Evolutionary conservation across 1,140 invertebrate genomes (phyloP).

Genomic region (Musca vetustissima): DNA sequence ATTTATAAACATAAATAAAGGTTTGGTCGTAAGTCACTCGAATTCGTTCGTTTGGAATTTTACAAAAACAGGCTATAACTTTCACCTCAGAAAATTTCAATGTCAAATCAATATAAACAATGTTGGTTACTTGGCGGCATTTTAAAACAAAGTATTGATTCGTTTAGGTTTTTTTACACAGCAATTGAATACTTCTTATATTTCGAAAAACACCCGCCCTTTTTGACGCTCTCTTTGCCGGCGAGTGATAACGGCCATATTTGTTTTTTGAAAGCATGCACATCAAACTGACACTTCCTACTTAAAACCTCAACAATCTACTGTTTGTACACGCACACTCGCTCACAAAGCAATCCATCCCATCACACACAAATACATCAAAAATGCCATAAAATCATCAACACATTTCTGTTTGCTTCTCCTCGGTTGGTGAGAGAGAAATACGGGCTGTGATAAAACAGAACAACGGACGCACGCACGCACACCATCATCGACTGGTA

Average conservation of each 20-base stretch:
- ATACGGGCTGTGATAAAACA: background rate
- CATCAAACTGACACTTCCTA: slow-evolving; percentile 20
- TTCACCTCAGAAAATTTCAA: too few species aligned
- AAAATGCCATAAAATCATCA: slow-evolving; percentile 1
- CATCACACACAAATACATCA: slow-evolving; percentile 9
- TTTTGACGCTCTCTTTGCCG: background rate
- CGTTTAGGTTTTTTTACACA: background rate
- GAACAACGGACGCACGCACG: background rate
- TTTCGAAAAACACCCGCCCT: background rate
- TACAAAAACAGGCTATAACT: too few species aligned
- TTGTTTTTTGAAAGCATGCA: background rate
- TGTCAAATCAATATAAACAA: too few species aligned
- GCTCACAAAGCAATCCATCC: background rate
- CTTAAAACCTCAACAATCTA: slow-evolving; percentile 5
- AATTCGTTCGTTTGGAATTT: too few species aligned
- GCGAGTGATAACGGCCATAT: background rate
- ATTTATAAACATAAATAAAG: too few species aligned
- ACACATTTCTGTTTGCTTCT: background rate
- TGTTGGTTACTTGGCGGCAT: too few species aligned
- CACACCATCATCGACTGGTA: background rate
- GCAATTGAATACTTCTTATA: background rate
- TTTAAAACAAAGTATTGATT: background rate
- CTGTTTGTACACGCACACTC: background rate
- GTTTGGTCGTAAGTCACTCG: too few species aligned
- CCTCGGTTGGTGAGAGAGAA: background rate